Base-by-base conservation (phyloP, 2,113 vertebrate genomes). In the Burhinus oedicnemus region DNA sequence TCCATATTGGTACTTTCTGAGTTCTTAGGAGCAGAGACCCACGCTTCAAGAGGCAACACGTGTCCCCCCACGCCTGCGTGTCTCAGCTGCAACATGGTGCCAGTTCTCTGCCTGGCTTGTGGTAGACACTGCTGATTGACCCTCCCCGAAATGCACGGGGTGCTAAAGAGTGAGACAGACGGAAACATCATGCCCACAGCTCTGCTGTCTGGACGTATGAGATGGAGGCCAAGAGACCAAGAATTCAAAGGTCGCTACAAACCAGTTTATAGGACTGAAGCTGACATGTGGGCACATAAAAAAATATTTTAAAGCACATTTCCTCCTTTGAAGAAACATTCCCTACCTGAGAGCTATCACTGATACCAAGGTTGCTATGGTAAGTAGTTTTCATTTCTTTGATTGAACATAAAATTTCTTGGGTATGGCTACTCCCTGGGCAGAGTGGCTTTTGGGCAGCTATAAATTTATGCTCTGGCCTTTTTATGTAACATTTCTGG, bases 371-470 rank as follows among this genome's bases (percentile, higher is more conserved):
- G 77, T 94, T 95, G 93, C 90, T 69, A 85, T 45, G 36, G 93
- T 45, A 92, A 94, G 65, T 76, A 82, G 52, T 60, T 70, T 83
- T 74, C 42, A 61, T 93, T 90, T 90, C 83, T 85, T 69, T 79
- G 88, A 89, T 44, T 68, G 89, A 96, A 94, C 83, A 95, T 40
- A 57, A 89, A 87, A 83, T 87, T 81, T 83, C 87, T 64, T 69
- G 69, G 84, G 80, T 57, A 91, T 89, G 82, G 87, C 77, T 89
- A 34, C 82, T 87, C 60, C 79, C 76, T 75, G 49, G 51, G 68
- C 34, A 81, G 38, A 70, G n/a, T 42, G 30, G 54, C 91, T 90
- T 66, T 64, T 55, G 70, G 77, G 86, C 93, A 89, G 61, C 61
- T 80, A 47, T 86, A 90, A 57, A 91, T 93, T 76, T 71, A 87